Evolutionary conservation across 2,888 invertebrate genomes (phyloP).

Genomic region (Troides oblongomaculatus): DNA sequence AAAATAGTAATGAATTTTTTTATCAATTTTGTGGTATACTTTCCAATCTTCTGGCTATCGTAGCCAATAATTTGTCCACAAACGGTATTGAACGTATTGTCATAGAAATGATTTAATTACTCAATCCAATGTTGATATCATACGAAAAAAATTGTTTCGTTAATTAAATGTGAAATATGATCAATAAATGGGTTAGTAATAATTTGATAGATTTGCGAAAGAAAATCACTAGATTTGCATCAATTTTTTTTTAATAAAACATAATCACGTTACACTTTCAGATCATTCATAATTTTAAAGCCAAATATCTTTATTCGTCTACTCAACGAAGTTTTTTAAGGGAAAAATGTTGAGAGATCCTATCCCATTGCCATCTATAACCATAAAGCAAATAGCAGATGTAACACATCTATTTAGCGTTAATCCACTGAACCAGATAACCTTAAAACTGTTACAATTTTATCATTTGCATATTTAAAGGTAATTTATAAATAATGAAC

Average conservation of each 20-base stretch:
- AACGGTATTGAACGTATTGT: background rate
- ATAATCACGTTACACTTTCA: constrained; percentile 4
- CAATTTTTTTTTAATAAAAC: background rate
- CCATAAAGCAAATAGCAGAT: background rate
- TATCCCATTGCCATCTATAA: too few species aligned
- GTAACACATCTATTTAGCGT: background rate
- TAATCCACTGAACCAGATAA: background rate
- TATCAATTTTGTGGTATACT: too few species aligned
- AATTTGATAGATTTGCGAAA: background rate
- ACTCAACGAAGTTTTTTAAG: background rate
- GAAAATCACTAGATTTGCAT: background rate
- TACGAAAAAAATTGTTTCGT: background rate
- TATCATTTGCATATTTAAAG: background rate
- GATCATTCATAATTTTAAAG: background rate
- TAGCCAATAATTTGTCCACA: too few species aligned
- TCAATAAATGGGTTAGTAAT: background rate
- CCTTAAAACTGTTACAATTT: too few species aligned
- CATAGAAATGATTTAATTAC: background rate
- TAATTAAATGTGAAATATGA: too few species aligned
- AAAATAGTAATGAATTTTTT: too few species aligned
- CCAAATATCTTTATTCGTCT: background rate
- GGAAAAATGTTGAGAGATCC: too few species aligned
- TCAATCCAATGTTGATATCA: background rate
- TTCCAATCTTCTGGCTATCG: too few species aligned
- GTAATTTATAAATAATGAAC: constrained; percentile 1